phyloP scores from a whole-genome alignment of 1,140 invertebrate genomes.

The Anthonomus grandis region DNA sequence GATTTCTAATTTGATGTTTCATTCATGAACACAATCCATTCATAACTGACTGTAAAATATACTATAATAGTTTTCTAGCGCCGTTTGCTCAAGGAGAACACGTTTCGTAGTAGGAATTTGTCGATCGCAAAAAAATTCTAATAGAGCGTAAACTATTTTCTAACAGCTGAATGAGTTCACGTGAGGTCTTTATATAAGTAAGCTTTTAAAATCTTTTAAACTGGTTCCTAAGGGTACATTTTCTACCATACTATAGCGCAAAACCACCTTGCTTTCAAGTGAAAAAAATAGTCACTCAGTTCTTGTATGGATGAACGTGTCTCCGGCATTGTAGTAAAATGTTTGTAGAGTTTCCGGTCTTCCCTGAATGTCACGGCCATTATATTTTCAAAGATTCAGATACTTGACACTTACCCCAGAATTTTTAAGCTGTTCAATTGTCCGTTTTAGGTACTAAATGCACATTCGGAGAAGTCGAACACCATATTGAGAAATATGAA shows the following conservation, averaged over 20 bases:
- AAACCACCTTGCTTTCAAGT: slow-evolving; percentile 1
- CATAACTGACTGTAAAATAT: too few species aligned
- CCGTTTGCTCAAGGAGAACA: too few species aligned
- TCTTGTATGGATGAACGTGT: too few species aligned
- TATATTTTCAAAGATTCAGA: slow-evolving; percentile 9
- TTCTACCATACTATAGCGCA: slow-evolving; percentile 7
- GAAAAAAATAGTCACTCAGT: too few species aligned
- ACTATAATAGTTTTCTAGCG: too few species aligned
- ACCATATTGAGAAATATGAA: too few species aligned
- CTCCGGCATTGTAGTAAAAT: slow-evolving; percentile 19
- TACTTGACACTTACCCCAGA: slow-evolving; percentile 20
- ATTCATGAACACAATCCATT: too few species aligned
- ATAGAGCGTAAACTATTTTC: too few species aligned
- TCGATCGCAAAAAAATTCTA: too few species aligned
- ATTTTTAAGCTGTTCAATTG: slow-evolving; percentile 11
- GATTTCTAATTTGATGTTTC: too few species aligned
- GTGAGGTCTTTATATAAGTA: slow-evolving; percentile 3
- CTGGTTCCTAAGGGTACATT: background rate
- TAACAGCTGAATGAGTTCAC: background rate
- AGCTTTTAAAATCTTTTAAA: slow-evolving; percentile 1
- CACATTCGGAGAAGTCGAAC: slow-evolving; percentile 3
- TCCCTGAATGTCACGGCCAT: slow-evolving; percentile 11
- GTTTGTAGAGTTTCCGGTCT: slow-evolving; percentile 22
- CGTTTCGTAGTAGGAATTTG: too few species aligned
- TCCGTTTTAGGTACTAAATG: slow-evolving; percentile 3